Evolutionary conservation across 2,113 vertebrate species (phyloP).

Genomic region (human): DNA sequence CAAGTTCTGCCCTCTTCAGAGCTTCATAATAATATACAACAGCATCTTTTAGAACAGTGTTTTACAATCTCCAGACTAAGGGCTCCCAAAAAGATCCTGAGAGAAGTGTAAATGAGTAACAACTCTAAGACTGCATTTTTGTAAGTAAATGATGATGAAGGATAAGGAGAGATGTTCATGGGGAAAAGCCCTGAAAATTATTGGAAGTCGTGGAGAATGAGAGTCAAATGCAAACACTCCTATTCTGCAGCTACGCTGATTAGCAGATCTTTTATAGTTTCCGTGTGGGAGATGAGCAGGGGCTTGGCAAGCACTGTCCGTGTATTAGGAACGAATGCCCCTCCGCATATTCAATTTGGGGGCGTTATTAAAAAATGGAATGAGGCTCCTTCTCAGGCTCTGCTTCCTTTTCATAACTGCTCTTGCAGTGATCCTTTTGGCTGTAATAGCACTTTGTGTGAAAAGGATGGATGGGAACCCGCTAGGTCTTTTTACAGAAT

Average conservation of each 20-base stretch:
- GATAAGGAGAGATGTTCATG: background rate
- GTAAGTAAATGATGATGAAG: background rate
- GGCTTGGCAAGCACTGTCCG: background rate
- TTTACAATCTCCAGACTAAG: slow-evolving; percentile 16
- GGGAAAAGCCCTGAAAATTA: background rate
- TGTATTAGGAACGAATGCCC: background rate
- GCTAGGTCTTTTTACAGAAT: slow-evolving; percentile 31
- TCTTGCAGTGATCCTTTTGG: background rate
- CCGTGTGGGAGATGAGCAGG: background rate
- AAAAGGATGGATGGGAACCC: slow-evolving; percentile 10
- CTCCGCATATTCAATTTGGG: background rate
- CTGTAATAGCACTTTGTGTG: background rate
- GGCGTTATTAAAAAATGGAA: background rate
- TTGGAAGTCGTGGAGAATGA: background rate
- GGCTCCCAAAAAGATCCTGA: slow-evolving; percentile 15
- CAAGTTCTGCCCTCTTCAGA: slow-evolving; percentile 15
- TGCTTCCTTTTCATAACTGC: background rate
- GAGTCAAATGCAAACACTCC: background rate
- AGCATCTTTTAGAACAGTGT: background rate
- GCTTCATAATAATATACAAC: background rate
- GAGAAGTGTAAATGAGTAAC: background rate
- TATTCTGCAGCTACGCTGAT: background rate
- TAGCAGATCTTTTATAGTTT: background rate
- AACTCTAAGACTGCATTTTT: background rate
- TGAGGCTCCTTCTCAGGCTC: background rate